Evolutionary conservation across 1,140 invertebrate species (phyloP).

Genomic region (Diachasmimorpha longicaudata): DNA sequence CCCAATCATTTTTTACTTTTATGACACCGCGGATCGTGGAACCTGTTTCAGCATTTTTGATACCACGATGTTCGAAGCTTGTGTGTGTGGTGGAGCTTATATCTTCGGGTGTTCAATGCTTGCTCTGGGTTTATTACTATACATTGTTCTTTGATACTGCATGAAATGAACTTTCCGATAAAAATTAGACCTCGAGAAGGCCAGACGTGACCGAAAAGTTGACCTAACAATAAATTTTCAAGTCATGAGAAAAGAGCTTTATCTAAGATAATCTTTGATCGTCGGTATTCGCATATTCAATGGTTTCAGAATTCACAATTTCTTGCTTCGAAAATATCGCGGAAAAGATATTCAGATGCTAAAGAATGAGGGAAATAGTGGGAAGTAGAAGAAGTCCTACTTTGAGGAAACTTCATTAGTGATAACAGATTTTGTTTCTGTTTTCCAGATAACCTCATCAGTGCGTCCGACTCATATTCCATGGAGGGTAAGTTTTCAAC

Average conservation of each 20-base stretch:
- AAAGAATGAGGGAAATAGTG: background rate
- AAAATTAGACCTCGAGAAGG: too few species aligned
- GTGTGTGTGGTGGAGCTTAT: background rate
- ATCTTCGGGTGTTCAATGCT: background rate
- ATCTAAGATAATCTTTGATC: too few species aligned
- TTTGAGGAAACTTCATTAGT: background rate
- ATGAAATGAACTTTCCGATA: too few species aligned
- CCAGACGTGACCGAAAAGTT: too few species aligned
- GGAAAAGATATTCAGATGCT: background rate
- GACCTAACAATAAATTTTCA: too few species aligned
- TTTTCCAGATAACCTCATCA: conserved; percentile 18
- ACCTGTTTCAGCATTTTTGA: conserved; percentile 36
- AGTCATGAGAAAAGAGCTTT: too few species aligned
- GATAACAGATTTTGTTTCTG: background rate
- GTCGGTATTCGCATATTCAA: too few species aligned
- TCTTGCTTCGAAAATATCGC: background rate
- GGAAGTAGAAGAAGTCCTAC: background rate
- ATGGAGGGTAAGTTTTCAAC: background rate
- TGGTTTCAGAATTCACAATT: background rate
- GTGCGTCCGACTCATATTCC: conserved; percentile 2
- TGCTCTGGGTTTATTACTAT: too few species aligned
- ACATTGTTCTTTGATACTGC: too few species aligned
- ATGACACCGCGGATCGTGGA: conserved; percentile 27
- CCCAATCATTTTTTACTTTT: conserved; percentile 50
- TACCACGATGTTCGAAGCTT: conserved; percentile 19